A percentile compares a stretch with the other conserved stretches of the same genome.
phyloP scores from a whole-genome alignment of 64 coral and sea anemone species.

The Stichodactyla mertensii region DNA sequence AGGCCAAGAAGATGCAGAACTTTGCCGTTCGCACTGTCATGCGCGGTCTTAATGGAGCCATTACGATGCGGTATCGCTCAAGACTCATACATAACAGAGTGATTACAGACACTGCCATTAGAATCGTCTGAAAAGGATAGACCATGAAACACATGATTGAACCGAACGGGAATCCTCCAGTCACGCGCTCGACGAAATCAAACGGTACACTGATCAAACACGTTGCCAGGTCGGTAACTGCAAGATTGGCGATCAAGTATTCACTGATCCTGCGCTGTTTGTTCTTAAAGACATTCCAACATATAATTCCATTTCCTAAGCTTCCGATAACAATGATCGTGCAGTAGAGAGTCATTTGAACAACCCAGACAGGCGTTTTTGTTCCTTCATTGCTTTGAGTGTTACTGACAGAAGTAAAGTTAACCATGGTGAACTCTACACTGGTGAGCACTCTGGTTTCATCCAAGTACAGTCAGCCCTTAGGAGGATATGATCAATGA shows the following conservation, averaged over 20 bases:
- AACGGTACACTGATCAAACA: slow-evolving; percentile 81
- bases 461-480: too few species aligned
- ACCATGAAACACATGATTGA: slow-evolving; percentile 73
- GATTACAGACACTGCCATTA: slow-evolving; percentile 87
- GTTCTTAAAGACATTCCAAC: slow-evolving; percentile 50
- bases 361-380: not conserved
- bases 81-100: slow-evolving; percentile 86
- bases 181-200: slow-evolving; percentile 59
- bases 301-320: slow-evolving; percentile 61
- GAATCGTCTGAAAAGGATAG: slow-evolving; percentile 82
- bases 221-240: slow-evolving; percentile 71
- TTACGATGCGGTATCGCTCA: slow-evolving; percentile 69
- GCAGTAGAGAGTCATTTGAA: slow-evolving; percentile 48
- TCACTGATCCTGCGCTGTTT: slow-evolving; percentile 65
- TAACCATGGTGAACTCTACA: not conserved
- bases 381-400: not conserved
- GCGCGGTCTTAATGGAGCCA: slow-evolving; percentile 52
- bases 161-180: slow-evolving; percentile 65
- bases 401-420: not conserved
- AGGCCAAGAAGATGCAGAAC: slow-evolving; percentile 51
- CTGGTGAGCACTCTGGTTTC: too few species aligned
- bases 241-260: slow-evolving; percentile 77
- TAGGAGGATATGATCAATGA: too few species aligned
- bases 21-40: slow-evolving; percentile 36
- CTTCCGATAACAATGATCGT: slow-evolving; percentile 48